These are phyloP conservation scores for Centropyge bicolor DNA, from an alignment of 2,797 vertebrate genomes.

Conservation along the genomic window DNA sequence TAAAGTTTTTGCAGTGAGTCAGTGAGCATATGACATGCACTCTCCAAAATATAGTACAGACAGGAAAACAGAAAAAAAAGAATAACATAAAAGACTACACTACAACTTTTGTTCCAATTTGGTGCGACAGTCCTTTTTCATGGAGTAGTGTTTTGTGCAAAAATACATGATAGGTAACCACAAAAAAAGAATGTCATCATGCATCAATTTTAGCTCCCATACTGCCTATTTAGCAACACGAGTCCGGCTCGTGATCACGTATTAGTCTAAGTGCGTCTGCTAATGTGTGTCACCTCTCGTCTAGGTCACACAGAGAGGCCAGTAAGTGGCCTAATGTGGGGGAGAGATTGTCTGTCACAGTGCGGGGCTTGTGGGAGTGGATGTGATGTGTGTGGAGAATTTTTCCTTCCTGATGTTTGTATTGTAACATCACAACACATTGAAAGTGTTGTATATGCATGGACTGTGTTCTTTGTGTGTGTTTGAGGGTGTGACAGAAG, in stretches of 20 bases:
- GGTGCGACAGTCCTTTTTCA: background rate
- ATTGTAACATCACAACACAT: too few species aligned
- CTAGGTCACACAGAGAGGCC: conserved; percentile 28
- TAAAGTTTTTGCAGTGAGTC: too few species aligned
- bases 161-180: background rate
- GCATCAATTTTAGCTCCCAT: conserved; percentile 4
- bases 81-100: too few species aligned
- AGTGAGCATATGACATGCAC: background rate
- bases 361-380: background rate
- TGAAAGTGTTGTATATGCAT: too few species aligned
- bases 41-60: background rate
- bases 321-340: conserved; percentile 46
- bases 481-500: background rate
- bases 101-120: background rate
- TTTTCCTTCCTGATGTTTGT: background rate
- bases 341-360: conserved; percentile 14
- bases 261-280: conserved; percentile 28
- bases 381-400: background rate
- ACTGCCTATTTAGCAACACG: conserved; percentile 12
- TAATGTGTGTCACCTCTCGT: conserved; percentile 33
- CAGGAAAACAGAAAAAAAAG: too few species aligned
- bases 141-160: background rate
- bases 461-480: background rate
- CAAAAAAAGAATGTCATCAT: background rate
- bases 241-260: background rate